Percentiles rank a stretch among this genome's conserved stretches.
phyloP scores from a whole-genome alignment of 2,888 invertebrate genomes.

The Mythimna lalbum region DNA sequence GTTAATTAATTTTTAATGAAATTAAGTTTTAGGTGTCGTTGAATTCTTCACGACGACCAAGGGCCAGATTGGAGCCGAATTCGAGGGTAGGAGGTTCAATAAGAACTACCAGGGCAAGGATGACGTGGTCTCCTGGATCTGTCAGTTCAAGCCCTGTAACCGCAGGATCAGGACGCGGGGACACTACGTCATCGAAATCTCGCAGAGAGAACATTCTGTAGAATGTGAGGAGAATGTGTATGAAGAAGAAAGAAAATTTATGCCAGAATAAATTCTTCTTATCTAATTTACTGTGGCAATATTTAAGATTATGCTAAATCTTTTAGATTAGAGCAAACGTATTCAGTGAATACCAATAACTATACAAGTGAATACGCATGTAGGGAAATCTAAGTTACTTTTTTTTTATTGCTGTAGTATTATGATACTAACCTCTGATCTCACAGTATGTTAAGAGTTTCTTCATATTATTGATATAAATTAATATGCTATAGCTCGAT shows the following conservation, averaged over 20 bases:
- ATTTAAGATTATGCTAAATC: not conserved
- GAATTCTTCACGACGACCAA: constrained; percentile 59
- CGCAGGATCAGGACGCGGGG: constrained; percentile 62
- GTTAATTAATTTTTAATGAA: constrained; percentile 2
- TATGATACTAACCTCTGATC: not conserved
- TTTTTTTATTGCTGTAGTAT: not conserved
- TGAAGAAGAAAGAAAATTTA: constrained; percentile 15
- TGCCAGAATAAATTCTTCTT: not conserved
- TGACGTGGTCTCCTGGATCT: constrained; percentile 60
- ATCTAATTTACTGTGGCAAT: not conserved
- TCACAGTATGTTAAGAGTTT: not conserved
- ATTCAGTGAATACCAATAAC: no score
- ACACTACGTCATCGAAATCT: constrained; percentile 37
- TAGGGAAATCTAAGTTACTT: not conserved
- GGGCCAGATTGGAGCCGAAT: constrained; percentile 57
- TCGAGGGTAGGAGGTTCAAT: constrained; percentile 61
- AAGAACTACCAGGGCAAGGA: constrained; percentile 64
- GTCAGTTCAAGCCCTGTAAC: constrained; percentile 53
- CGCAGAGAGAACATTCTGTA: constrained; percentile 24
- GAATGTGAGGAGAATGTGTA: constrained; percentile 13
- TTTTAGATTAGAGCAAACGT: not conserved
- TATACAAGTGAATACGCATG: not conserved
- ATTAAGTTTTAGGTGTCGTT: constrained; percentile 49
- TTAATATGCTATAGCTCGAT: not conserved
- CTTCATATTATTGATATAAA: not conserved